Conservation (phyloP, 30 jellyfish, hydroid and myxozoan species). For the Sanderia malayensis region DNA sequence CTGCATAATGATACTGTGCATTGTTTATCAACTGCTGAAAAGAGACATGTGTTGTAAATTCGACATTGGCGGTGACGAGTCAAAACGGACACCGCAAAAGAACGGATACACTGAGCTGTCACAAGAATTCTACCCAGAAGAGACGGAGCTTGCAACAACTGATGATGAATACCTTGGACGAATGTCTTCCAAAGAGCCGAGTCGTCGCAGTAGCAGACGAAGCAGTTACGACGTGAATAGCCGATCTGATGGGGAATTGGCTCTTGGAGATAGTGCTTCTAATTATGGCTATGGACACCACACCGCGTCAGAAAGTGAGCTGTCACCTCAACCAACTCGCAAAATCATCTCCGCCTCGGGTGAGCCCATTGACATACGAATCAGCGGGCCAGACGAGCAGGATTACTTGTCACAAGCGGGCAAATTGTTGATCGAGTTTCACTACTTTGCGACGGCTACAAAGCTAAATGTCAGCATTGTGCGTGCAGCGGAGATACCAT, state of each 20-base stretch:
- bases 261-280: slow-evolving; percentile 88
- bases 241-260: slow-evolving; percentile 83
- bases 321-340: slow-evolving; percentile 64
- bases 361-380: slow-evolving; percentile 72
- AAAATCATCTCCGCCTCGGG: slow-evolving; percentile 53
- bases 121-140: slow-evolving; percentile 82
- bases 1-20: slow-evolving; percentile 77
- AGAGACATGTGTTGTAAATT: slow-evolving; percentile 94
- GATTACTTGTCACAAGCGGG: slow-evolving; percentile 73
- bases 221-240: slow-evolving; percentile 83
- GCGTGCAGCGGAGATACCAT: slow-evolving; percentile 88
- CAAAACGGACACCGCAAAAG: slow-evolving; percentile 63
- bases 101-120: slow-evolving; percentile 88
- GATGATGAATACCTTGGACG: slow-evolving; percentile 87
- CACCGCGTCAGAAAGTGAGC: slow-evolving; percentile 74
- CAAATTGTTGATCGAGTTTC: slow-evolving; percentile 67
- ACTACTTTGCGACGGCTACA: slow-evolving; percentile 71
- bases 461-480: slow-evolving; percentile 68
- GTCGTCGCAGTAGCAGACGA: slow-evolving; percentile 92
- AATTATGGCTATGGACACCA: slow-evolving; percentile 77
- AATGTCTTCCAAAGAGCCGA: slow-evolving; percentile 66
- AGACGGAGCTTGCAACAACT: slow-evolving; percentile 78
- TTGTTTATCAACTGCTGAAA: slow-evolving; percentile 85
- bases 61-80: slow-evolving; percentile 73
- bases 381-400: slow-evolving; percentile 84